A percentile compares a stretch with the other conserved stretches of the same genome.
Conservation (phyloP, 2,113 vertebrate genomes). For the Peromyscus maniculatus region DNA sequence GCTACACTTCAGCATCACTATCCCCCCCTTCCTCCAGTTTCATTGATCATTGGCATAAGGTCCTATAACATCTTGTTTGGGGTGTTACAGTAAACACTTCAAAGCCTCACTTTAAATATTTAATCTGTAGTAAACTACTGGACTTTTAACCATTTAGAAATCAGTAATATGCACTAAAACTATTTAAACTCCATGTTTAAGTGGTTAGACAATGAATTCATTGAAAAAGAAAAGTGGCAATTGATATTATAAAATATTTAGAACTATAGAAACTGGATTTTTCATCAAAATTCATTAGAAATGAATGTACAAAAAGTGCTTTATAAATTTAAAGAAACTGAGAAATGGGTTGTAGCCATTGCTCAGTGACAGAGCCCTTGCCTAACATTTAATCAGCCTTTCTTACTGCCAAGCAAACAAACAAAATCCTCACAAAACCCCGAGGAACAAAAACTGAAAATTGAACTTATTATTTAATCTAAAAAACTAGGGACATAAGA, state of each 20-base stretch:
- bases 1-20: background rate
- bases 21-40: background rate
- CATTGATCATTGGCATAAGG: background rate
- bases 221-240: background rate
- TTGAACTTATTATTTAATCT: background rate
- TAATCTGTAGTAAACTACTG: background rate
- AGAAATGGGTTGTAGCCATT: background rate
- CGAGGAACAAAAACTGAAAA: background rate
- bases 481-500: background rate
- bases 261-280: background rate
- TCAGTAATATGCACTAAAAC: constrained; percentile 17
- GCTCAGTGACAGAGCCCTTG: background rate
- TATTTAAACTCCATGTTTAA: background rate
- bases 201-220: background rate
- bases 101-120: background rate
- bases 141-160: constrained; percentile 1
- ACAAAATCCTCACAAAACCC: background rate
- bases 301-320: background rate
- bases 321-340: background rate
- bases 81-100: background rate
- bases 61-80: background rate
- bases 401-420: background rate
- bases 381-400: background rate
- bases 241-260: background rate
- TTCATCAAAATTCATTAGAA: background rate